Conservation (phyloP, 2,888 invertebrate species). For the Linnaemya vulpina region DNA sequence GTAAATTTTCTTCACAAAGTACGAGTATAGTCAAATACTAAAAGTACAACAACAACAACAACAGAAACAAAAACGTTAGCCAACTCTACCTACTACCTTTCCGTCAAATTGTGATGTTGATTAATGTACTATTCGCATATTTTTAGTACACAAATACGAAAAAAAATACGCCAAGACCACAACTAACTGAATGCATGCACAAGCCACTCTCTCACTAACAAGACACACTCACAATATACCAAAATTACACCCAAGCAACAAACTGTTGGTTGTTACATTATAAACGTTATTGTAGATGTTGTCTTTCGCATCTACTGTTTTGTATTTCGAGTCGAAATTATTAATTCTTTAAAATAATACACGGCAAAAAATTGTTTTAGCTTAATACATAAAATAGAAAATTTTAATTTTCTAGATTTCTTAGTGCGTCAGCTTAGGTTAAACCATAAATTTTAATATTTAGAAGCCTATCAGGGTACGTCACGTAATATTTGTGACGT, state of each 20-base stretch:
- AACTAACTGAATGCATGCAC: conserved; percentile 14
- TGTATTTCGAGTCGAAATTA: too few relatives aligned
- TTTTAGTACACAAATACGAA: conserved; percentile 60
- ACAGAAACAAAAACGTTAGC: conserved; percentile 12
- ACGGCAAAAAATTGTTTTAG: too few relatives aligned
- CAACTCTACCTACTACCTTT: conserved; percentile 71
- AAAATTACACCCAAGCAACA: conserved; percentile 2
- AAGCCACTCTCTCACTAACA: conserved; percentile 9
- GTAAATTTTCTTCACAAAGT: conserved; percentile 44
- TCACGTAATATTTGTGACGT: too few relatives aligned
- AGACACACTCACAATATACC: not conserved
- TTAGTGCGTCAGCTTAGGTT: too few relatives aligned
- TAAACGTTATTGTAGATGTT: not conserved
- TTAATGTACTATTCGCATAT: conserved; percentile 72
- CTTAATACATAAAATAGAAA: too few relatives aligned
- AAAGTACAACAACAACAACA: conserved; percentile 29
- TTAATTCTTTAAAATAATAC: too few relatives aligned
- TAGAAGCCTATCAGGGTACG: too few relatives aligned
- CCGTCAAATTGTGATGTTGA: conserved; percentile 74
- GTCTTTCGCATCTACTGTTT: too few relatives aligned
- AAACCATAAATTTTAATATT: too few relatives aligned
- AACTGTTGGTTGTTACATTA: not conserved
- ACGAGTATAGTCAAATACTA: conserved; percentile 52
- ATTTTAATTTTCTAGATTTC: too few relatives aligned
- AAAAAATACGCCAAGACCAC: conserved; percentile 29